Percentiles rank a stretch among this genome's conserved stretches.
These are phyloP conservation scores for Ethmia dodecea DNA, from an alignment of 2,888 invertebrate species.

Conservation along the genomic window DNA sequence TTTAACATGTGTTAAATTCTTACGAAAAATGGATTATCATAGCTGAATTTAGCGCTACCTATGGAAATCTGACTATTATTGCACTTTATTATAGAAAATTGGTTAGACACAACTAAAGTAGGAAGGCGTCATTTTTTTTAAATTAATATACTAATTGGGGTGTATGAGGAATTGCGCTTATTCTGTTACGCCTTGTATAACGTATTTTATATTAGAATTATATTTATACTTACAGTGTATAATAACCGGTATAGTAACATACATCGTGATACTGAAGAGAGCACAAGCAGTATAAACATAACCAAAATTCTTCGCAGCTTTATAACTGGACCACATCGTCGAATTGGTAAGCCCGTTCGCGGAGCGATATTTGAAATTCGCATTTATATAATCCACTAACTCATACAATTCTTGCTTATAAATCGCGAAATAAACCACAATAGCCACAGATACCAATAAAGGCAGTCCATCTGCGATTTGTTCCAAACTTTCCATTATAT, in stretches of 20 bases:
- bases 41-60: too few species aligned
- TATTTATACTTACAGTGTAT: conserved; percentile 48
- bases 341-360: conserved; percentile 59
- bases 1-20: too few species aligned
- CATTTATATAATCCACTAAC: conserved; percentile 43
- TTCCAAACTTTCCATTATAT: conserved; percentile 49
- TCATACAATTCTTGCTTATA: conserved; percentile 44
- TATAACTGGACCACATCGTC: conserved; percentile 53
- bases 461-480: conserved; percentile 55
- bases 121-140: too few species aligned
- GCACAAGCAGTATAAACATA: conserved; percentile 56
- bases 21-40: too few species aligned
- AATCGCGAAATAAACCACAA: conserved; percentile 48
- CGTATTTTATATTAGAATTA: too few species aligned
- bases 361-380: conserved; percentile 52
- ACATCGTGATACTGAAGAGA: conserved; percentile 56
- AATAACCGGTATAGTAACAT: conserved; percentile 44
- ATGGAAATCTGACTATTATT: too few species aligned
- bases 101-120: too few species aligned
- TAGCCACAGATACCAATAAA: conserved; percentile 39
- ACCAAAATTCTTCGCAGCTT: conserved; percentile 45
- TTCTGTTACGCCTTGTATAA: too few species aligned
- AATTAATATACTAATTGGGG: too few species aligned
- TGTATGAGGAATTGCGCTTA: too few species aligned
- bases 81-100: too few species aligned